Evolutionary conservation across 1,140 invertebrate genomes (phyloP), one percentile per base, ranked within the genome.

Genomic region (Caenorhabditis remanei): DNA sequence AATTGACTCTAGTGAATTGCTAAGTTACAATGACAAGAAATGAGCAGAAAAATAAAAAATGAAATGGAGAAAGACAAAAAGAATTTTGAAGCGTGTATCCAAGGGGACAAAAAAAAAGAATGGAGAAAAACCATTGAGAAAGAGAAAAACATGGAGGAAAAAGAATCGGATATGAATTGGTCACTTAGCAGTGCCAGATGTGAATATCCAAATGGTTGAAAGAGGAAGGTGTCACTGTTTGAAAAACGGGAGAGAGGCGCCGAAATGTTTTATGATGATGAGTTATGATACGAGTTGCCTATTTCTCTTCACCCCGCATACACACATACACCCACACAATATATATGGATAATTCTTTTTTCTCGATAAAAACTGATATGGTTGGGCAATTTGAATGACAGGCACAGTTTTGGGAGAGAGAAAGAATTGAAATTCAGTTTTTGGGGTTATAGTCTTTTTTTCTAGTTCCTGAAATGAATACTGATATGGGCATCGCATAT

Each of bases 111-210:
- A 43, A 71, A n/a, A 32, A 46, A 41, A n/a, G 46, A 53, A 53
- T 16, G 11, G 16, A 16, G 50, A 67, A 8, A 1, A 21, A 67
- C 11, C 24, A 40, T 32, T 13, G 13, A 67, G 13, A 32, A 67
- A 67, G 40, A 67, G 46, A 46, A 46, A 46, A 65, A 7, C 41
- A 32, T 24, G 24, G 61, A 6, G 41, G n/a, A 71, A 71, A 46
- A 19, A 11, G 46, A 43, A 50, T 9, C 19, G 43, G n/a, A 21
- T 71, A 11, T 14, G 71, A 79, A 79, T 53, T 50, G 71, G 71
- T 50, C 71, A 79, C 71, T 79, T 79, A 79, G 71, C 71, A 79
- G 67, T 48, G 46, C 71, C 71, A 79, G 71, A 79, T 79, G 71
- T 79, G 71, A 79, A 50, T 79, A 79, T 53, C 71, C 46, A 11